Evolutionary conservation across 2,888 invertebrate genomes (phyloP), one percentile per base, ranked within the genome.

Genomic region (Eledona agricola): DNA sequence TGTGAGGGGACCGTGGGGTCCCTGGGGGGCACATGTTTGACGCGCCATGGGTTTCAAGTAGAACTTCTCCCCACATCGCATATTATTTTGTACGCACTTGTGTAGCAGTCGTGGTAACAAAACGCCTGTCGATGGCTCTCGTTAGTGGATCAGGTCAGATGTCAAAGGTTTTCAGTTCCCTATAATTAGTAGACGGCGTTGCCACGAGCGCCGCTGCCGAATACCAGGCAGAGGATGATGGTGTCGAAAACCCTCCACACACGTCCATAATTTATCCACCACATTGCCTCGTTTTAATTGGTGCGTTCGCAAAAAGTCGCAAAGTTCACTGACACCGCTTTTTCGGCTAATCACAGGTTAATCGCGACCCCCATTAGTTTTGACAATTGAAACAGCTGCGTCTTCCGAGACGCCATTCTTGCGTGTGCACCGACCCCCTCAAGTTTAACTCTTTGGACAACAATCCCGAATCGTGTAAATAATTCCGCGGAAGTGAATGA

Each of bases 131-230:
- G 71, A 69, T 70, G 62, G 71, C 73, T n/a, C n/a, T 76, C 75
- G 74, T 74, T 74, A 75, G 73, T 69, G 67, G 71, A 75, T 71
- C 72, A 74, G 76, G 76, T 77, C 77, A 72, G 70, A 77, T 77
- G 77, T 77, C 77, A 77, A 77, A 77, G 76, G 77, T 76, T 76
- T 76, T 73, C 71, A 65, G 74, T 76, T 76, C 75, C 70, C 75
- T 77, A 74, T 77, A 77, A 77, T 77, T 77, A 77, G 73, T 67
- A 60, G 61, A 61, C 62, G 63, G 67, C 70, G 70, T 67, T 69
- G 71, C 70, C 71, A 67, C 67, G 66, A 67, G 68, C 64, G 66
- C 65, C 63, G 66, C 63, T 64, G 59, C 56, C 58, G 60, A 58
- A 52, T 56, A 52, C 55, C 43, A 46, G 53, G 62, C 46, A 16